phyloP scores from a whole-genome alignment of 2,797 vertebrate genomes.

The Helarctos malayanus region DNA sequence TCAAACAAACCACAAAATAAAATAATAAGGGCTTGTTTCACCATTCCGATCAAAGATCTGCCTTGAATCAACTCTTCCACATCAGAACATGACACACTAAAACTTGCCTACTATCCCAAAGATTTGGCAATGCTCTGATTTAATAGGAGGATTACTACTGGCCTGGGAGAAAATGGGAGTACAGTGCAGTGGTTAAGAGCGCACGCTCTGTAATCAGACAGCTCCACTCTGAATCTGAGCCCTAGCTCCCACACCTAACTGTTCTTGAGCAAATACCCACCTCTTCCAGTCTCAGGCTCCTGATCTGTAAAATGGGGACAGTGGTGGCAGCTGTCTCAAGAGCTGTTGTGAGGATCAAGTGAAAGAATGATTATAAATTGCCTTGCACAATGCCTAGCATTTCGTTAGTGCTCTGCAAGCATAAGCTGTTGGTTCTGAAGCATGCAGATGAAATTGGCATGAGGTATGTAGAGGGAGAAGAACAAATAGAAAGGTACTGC shows the following conservation, averaged over 20 bases:
- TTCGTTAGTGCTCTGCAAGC: background rate
- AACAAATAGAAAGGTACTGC: background rate
- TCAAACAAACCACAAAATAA: conserved; percentile 65
- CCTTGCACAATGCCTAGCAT: too few species aligned
- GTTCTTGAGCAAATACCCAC: background rate
- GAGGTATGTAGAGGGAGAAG: too few species aligned
- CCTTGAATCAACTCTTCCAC: conserved; percentile 22
- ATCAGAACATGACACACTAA: background rate
- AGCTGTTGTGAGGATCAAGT: background rate
- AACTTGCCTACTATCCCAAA: background rate
- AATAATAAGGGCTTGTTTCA: conserved; percentile 82
- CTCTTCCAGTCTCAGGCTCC: background rate
- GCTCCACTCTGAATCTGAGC: background rate
- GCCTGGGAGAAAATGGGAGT: background rate
- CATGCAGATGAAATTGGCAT: background rate
- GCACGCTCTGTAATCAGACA: background rate
- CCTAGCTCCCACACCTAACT: background rate
- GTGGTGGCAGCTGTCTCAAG: background rate
- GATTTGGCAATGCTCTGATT: background rate
- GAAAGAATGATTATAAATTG: background rate
- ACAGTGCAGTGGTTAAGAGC: background rate
- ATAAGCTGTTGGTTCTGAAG: background rate
- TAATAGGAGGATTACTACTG: background rate
- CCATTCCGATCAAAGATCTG: conserved; percentile 43
- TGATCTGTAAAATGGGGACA: background rate